Base-by-base conservation (phyloP, 2,113 vertebrate species). In the Zootoca vivipara region DNA sequence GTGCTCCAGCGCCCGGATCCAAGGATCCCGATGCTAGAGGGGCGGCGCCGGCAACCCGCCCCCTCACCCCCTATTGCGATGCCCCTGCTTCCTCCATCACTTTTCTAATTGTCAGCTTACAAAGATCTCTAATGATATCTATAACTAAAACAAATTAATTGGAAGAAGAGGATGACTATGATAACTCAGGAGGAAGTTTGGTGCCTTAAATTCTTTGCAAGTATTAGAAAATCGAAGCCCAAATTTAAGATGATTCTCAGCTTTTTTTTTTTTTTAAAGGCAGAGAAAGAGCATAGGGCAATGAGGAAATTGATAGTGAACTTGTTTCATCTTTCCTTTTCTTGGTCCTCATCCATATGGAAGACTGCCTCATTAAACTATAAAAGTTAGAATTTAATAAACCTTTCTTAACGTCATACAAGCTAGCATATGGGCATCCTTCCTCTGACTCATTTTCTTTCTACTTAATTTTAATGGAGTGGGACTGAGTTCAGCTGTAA, bases 331-430 rank as follows among this genome's bases (percentile, higher is more conserved):
- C 30, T 69, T 52, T 9, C 3, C 77, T 58, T 62, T 35, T 58
- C n/a, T 72, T n/a, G 18, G 22, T 56, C 5, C 40, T 35, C 82
- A 64, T 52, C 24, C 40, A 69, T 67, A 52, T 84, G 82, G 82
- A 78, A 38, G 38, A 86, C n/a, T 78, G 28, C 16, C 38, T 42
- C 38, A 78, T 77, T 42, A 67, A 67, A 86, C 38, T 78, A 78
- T 85, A 85, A 65, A 85, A 85, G 38, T 83, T 33, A 70, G 73
- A 77, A 78, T 46, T 67, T 65, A 86, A 78, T 86, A 20, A 86
- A 75, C 20, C 46, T 78, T 86, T 78, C 62, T 52, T 64, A 33
- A 22, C 42, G 38, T 46, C 12, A 20, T 58, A 84, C 69, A 30
- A 35, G 26, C 74, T 20, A 46, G 58, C 74, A 65, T 67, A 52